phyloP scores from a whole-genome alignment of 2,113 vertebrate species.

The Columbina picui region DNA sequence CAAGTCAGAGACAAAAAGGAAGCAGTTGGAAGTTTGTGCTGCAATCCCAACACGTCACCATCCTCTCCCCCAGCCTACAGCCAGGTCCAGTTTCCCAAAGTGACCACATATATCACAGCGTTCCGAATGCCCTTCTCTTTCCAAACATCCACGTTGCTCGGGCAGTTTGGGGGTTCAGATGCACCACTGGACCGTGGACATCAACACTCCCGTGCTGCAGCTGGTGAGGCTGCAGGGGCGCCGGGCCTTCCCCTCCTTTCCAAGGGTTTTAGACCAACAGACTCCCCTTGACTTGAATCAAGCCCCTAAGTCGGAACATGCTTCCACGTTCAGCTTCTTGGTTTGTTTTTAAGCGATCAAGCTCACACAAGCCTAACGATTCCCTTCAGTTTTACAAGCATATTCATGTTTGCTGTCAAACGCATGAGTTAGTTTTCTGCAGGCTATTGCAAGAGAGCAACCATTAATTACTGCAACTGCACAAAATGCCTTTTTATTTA shows the following conservation, averaged over 20 bases:
- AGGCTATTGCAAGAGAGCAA: slow-evolving; percentile 57
- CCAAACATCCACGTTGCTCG: fast-evolving
- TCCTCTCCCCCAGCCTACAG: neutral
- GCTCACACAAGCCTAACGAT: slow-evolving; percentile 47
- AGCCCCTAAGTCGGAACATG: neutral
- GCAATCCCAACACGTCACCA: neutral
- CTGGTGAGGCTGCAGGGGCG: fast-evolving
- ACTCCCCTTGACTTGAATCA: neutral
- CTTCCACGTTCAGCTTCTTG: neutral
- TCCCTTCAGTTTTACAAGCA: slow-evolving; percentile 54
- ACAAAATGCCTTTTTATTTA: slow-evolving; percentile 56
- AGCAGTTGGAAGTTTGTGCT: neutral
- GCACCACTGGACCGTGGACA: fast-evolving
- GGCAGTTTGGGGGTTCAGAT: neutral
- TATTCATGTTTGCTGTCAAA: slow-evolving; percentile 54
- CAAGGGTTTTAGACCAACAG: neutral
- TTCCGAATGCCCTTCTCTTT: neutral
- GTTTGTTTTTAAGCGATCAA: slow-evolving; percentile 23
- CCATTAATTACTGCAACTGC: slow-evolving; percentile 58
- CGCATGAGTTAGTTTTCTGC: slow-evolving; percentile 49
- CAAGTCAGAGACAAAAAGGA: neutral
- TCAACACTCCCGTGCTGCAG: fast-evolving
- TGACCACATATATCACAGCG: neutral
- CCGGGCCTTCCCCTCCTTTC: neutral
- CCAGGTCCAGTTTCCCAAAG: neutral